Conservation (phyloP, 2,888 invertebrate genomes). For the Leucophenga maculata region DNA sequence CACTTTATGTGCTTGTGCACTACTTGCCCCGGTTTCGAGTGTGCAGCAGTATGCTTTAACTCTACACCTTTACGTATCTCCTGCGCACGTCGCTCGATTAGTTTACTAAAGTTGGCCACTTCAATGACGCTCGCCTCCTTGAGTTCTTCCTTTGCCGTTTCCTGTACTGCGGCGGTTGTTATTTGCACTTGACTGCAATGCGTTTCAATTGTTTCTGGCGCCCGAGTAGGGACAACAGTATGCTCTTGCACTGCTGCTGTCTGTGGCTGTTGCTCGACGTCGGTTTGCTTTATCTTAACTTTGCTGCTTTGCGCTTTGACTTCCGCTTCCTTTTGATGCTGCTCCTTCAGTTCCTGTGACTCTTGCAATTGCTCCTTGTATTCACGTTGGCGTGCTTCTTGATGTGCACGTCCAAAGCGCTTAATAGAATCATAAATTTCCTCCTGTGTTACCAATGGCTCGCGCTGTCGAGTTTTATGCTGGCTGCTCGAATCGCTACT, state of each 20-base stretch:
- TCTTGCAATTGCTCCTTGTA: slow-evolving; percentile 51
- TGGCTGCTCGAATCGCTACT: neutral
- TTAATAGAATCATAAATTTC: slow-evolving; percentile 70
- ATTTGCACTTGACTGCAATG: neutral
- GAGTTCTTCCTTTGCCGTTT: slow-evolving; percentile 47
- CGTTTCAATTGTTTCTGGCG: slow-evolving; percentile 7
- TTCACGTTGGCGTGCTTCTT: slow-evolving; percentile 66
- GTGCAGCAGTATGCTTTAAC: neutral
- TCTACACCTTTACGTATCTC: slow-evolving; percentile 50
- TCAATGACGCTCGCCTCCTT: slow-evolving; percentile 68
- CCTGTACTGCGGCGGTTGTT: neutral
- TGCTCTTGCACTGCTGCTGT: slow-evolving; percentile 22
- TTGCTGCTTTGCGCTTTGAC: slow-evolving; percentile 38
- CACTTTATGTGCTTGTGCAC: slow-evolving; percentile 37
- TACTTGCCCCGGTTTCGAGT: slow-evolving; percentile 23
- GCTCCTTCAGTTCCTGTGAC: slow-evolving; percentile 42
- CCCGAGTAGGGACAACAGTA: no score
- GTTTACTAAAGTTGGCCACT: slow-evolving; percentile 64
- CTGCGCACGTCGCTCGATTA: slow-evolving; percentile 65
- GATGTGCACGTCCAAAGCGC: slow-evolving; percentile 69
- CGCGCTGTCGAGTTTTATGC: slow-evolving; percentile 24
- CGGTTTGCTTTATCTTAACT: slow-evolving; percentile 35
- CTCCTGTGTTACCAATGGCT: slow-evolving; percentile 52
- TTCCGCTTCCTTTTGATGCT: slow-evolving; percentile 33
- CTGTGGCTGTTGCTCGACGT: slow-evolving; percentile 22